These are phyloP conservation scores for Anguilla rostrata DNA, from an alignment of 2,113 vertebrate species.

Conservation along the genomic window DNA sequence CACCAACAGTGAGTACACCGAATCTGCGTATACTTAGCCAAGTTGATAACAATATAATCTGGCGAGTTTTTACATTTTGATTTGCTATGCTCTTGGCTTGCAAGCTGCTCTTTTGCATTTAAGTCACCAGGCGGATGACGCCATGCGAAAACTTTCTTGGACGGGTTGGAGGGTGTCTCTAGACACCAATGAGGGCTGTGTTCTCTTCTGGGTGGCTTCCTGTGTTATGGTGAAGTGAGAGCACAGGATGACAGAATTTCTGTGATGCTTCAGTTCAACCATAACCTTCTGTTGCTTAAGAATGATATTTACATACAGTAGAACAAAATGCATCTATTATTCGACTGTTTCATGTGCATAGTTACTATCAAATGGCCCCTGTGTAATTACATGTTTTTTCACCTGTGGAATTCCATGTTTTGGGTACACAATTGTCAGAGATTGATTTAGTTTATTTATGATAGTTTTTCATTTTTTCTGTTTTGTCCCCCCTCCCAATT, in stretches of 20 bases:
- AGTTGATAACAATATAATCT: not conserved
- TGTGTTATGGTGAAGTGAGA: not conserved
- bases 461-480: not conserved
- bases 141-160: conserved; percentile 1
- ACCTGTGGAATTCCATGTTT: not conserved
- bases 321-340: too few relatives aligned
- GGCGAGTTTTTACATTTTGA: not conserved
- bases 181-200: not conserved
- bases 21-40: too few relatives aligned
- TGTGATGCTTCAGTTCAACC: not conserved
- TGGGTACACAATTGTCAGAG: not conserved
- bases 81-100: not conserved
- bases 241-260: not conserved
- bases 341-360: not conserved
- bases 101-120: not conserved
- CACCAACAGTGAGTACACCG: too few relatives aligned
- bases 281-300: not conserved
- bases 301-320: not conserved
- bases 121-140: not conserved
- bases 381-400: not conserved
- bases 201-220: not conserved
- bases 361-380: not conserved
- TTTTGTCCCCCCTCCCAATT: not conserved
- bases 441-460: not conserved
- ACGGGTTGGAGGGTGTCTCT: not conserved